A percentile compares a stretch with the other conserved stretches of the same genome.
Conservation (phyloP, 2,113 vertebrate genomes). For the Anthoscopus minutus region DNA sequence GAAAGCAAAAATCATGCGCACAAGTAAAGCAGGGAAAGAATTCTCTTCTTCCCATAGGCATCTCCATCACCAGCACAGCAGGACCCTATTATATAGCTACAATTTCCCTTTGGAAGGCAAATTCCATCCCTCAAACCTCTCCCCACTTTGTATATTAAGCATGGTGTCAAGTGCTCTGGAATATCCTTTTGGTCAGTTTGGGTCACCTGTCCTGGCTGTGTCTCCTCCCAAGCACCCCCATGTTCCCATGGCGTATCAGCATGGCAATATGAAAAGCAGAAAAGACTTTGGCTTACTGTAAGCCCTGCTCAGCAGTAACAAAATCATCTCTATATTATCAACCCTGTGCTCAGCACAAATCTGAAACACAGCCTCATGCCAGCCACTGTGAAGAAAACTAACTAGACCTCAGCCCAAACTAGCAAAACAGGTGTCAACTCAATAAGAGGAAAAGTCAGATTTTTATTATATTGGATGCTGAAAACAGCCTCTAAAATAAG, state of each 20-base stretch:
- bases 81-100: too few relatives aligned
- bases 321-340: background rate
- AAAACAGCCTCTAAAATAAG: background rate
- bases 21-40: background rate
- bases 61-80: background rate
- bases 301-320: background rate
- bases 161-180: fast-evolving
- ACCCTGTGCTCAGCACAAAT: background rate
- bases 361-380: background rate
- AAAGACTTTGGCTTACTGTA: background rate
- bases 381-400: background rate
- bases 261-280: fast-evolving
- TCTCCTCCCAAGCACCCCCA: background rate
- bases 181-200: background rate
- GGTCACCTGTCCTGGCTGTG: background rate
- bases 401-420: background rate
- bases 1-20: background rate
- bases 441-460: background rate
- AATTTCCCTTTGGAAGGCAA: background rate
- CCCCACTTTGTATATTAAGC: fast-evolving
- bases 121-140: too few relatives aligned
- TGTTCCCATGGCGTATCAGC: fast-evolving
- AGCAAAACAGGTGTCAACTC: background rate
- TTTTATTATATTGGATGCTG: background rate
- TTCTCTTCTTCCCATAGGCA: background rate